phyloP scores from a whole-genome alignment of 2,797 vertebrate genomes.

The Oreochromis grahami region DNA sequence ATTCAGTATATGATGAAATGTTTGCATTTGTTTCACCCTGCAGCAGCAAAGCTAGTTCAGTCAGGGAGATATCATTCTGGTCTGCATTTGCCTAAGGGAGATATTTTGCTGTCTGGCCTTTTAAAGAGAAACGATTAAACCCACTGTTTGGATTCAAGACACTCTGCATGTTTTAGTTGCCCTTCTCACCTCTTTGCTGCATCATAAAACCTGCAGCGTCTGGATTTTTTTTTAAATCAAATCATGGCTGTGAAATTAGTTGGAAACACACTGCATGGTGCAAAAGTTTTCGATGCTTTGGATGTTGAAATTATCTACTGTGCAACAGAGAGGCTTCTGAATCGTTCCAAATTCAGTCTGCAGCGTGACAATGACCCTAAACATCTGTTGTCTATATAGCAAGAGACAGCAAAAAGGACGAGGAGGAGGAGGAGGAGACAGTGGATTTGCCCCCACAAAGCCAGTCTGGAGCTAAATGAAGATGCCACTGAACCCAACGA shows the following conservation, averaged over 20 bases:
- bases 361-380: neutral
- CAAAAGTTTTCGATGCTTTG: neutral
- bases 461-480: neutral
- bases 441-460: neutral
- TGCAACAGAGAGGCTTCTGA: neutral
- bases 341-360: neutral
- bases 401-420: neutral
- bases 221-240: neutral
- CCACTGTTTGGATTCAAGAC: neutral
- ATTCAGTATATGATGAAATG: conserved; percentile 12
- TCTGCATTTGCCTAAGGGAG: neutral
- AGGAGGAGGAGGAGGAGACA: neutral
- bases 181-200: neutral
- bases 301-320: neutral
- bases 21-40: conserved; percentile 13
- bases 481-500: neutral
- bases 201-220: neutral
- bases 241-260: conserved; percentile 35
- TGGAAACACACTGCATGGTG: neutral
- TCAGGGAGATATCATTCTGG: neutral
- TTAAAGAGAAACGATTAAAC: neutral
- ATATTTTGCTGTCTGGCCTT: neutral
- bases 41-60: neutral
- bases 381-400: neutral
- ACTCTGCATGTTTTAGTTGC: neutral